These are phyloP conservation scores for Hydrozoanthus tunicans DNA, from an alignment of 64 coral and sea anemone species.

Conservation along the genomic window DNA sequence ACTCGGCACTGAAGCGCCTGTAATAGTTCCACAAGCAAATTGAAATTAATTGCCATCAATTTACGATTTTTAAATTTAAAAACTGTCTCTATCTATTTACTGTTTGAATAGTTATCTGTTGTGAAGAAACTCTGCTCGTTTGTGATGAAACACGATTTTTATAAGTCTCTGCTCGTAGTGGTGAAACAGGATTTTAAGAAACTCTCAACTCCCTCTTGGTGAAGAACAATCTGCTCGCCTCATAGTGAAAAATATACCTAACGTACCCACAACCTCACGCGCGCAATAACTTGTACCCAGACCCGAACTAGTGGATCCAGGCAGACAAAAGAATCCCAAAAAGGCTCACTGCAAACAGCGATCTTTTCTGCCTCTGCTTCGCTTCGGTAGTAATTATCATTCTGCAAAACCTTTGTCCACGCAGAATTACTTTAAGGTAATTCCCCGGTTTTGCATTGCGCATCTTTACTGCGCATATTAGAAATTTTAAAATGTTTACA, in stretches of 20 bases:
- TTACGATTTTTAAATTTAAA: constrained; percentile 1
- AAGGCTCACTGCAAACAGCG: neutral
- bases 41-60: constrained; percentile 36
- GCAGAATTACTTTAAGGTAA: too few species aligned
- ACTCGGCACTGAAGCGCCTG: constrained; percentile 45
- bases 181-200: neutral
- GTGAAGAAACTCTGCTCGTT: constrained; percentile 8
- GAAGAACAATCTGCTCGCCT: constrained; percentile 29
- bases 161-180: neutral
- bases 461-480: too few species aligned
- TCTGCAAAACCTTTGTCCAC: too few species aligned
- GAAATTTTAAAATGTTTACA: too few species aligned
- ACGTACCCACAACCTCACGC: constrained; percentile 45
- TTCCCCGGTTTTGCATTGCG: too few species aligned
- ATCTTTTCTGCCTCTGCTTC: neutral
- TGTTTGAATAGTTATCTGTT: constrained; percentile 5
- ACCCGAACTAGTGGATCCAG: neutral
- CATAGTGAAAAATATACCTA: neutral
- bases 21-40: constrained; percentile 42
- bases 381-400: too few species aligned
- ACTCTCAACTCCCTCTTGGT: constrained; percentile 20
- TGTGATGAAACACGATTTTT: neutral
- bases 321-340: neutral
- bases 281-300: neutral
- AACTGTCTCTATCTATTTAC: constrained; percentile 15